phyloP scores from a whole-genome alignment of 2,113 vertebrate genomes.

The Panthera tigris region DNA sequence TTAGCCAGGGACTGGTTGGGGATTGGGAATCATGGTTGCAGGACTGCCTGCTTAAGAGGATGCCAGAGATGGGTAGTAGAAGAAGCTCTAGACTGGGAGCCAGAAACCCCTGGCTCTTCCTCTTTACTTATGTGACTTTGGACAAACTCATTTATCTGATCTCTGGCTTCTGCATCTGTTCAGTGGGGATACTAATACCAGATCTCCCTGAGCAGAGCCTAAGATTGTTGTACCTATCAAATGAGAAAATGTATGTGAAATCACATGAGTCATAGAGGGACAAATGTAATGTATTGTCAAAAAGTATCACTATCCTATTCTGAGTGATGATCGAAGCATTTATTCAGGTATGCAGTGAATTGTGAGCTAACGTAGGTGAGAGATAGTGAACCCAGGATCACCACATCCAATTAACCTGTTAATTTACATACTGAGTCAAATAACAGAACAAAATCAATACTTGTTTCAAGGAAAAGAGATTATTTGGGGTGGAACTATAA shows the following conservation, averaged over 20 bases:
- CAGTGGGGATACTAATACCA: background rate
- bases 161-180: conserved; percentile 18
- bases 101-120: background rate
- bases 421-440: conserved; percentile 50
- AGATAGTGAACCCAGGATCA: conserved; percentile 13
- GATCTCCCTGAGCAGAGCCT: background rate
- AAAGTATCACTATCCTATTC: background rate
- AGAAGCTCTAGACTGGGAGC: background rate
- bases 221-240: conserved; percentile 28
- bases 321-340: conserved; percentile 14
- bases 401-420: conserved; percentile 24
- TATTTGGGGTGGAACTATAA: conserved; percentile 53
- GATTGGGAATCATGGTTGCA: background rate
- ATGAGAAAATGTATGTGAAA: conserved; percentile 38
- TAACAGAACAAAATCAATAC: conserved; percentile 50
- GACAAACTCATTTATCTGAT: background rate
- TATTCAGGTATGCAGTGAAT: conserved; percentile 28
- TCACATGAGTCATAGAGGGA: background rate
- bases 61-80: background rate
- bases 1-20: background rate
- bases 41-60: background rate
- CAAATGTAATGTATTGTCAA: conserved; percentile 43
- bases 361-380: background rate
- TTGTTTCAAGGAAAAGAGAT: conserved; percentile 47
- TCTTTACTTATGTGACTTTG: conserved; percentile 10